Evolutionary conservation across 2,888 invertebrate species (phyloP).

Genomic region (Euzetes globulus): DNA sequence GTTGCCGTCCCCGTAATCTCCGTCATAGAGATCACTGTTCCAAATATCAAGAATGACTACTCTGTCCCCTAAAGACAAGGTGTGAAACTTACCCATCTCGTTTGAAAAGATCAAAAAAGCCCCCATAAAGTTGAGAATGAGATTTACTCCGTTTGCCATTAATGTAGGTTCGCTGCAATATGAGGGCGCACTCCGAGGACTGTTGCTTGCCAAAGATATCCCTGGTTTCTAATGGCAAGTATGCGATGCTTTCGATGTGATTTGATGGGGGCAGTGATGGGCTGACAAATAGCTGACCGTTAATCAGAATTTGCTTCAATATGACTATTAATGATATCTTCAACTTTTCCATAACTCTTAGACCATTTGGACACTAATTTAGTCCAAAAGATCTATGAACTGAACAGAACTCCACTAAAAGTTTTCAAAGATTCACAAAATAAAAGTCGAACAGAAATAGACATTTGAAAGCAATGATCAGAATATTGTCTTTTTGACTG

Average conservation of each 20-base stretch:
- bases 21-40: background rate
- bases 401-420: too few species aligned
- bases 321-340: too few species aligned
- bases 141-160: constrained; percentile 4
- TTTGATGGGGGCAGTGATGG: background rate
- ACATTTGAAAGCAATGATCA: too few species aligned
- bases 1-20: background rate
- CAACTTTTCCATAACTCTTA: too few species aligned
- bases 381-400: too few species aligned
- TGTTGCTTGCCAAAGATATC: background rate
- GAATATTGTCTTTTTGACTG: too few species aligned
- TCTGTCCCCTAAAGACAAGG: too few species aligned
- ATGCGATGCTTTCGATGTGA: background rate
- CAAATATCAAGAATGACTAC: too few species aligned
- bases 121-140: constrained; percentile 17
- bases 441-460: too few species aligned
- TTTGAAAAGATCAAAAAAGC: constrained; percentile 32
- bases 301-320: background rate
- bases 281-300: background rate
- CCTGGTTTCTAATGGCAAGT: background rate
- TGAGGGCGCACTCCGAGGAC: constrained; percentile 33
- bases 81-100: background rate
- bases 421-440: too few species aligned
- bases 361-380: too few species aligned
- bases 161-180: constrained; percentile 33